These are phyloP conservation scores for Acanthurus tractus DNA, from an alignment of 2,797 vertebrate genomes.

Conservation along the genomic window DNA sequence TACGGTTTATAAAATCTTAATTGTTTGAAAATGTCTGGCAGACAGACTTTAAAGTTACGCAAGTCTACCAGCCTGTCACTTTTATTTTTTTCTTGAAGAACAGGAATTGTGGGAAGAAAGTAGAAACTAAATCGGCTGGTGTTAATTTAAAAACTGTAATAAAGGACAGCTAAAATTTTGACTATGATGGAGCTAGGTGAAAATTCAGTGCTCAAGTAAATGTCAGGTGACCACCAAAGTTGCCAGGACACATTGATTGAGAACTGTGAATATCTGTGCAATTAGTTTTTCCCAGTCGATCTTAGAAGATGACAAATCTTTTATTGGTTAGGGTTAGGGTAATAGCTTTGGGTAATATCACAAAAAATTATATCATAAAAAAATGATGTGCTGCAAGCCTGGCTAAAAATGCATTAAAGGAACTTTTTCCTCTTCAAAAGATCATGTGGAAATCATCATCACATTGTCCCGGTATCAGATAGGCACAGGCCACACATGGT, in stretches of 20 bases:
- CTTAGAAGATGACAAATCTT: too few species aligned
- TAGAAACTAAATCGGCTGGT: background rate
- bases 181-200: background rate
- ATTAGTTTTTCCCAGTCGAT: too few species aligned
- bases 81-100: background rate
- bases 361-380: too few species aligned
- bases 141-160: background rate
- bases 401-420: background rate
- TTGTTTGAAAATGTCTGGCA: background rate
- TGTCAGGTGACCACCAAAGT: too few species aligned
- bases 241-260: too few species aligned
- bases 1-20: constrained; percentile 1
- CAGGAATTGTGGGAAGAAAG: constrained; percentile 6
- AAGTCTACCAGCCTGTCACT: background rate
- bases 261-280: too few species aligned
- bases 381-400: background rate
- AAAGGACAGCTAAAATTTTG: background rate
- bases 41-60: background rate
- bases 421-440: background rate
- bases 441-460: background rate
- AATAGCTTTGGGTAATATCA: too few species aligned
- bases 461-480: background rate
- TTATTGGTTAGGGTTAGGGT: too few species aligned
- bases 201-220: too few species aligned
- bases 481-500: too few species aligned